These are phyloP conservation scores for Hozukius guyotensis DNA, from an alignment of 2,797 vertebrate species.

Conservation along the genomic window DNA sequence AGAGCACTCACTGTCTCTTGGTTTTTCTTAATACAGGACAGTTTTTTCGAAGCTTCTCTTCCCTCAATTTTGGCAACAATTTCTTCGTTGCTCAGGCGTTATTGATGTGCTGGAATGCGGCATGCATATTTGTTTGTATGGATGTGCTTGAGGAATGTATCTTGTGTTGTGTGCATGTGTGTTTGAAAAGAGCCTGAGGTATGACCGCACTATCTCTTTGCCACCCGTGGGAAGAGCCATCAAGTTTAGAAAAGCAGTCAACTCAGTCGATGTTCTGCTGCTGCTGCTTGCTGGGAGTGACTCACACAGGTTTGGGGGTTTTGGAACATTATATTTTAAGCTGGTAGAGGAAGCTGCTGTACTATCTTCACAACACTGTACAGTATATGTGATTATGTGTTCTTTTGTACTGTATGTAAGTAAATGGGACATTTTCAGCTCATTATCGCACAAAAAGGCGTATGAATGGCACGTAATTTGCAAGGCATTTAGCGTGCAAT, in stretches of 20 bases:
- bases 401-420: background rate
- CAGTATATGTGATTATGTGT: background rate
- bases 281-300: conserved; percentile 11
- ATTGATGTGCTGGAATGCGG: conserved; percentile 15
- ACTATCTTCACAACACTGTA: background rate
- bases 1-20: conserved; percentile 17
- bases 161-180: background rate
- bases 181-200: conserved; percentile 40
- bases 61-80: conserved; percentile 20
- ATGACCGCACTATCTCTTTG: background rate
- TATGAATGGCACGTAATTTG: no score
- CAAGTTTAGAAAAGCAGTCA: conserved; percentile 33
- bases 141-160: conserved; percentile 4
- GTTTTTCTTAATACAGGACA: conserved; percentile 10
- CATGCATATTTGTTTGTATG: background rate
- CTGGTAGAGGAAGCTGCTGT: conserved; percentile 1
- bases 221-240: conserved; percentile 43
- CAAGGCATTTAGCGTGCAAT: no score
- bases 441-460: background rate
- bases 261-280: conserved; percentile 48
- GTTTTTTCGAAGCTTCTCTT: background rate
- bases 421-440: background rate
- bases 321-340: conserved; percentile 37
- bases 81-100: conserved; percentile 21
- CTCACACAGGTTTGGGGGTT: conserved; percentile 44